Base-by-base conservation (phyloP, 1,140 invertebrate species). In the Colletes latitarsis region DNA sequence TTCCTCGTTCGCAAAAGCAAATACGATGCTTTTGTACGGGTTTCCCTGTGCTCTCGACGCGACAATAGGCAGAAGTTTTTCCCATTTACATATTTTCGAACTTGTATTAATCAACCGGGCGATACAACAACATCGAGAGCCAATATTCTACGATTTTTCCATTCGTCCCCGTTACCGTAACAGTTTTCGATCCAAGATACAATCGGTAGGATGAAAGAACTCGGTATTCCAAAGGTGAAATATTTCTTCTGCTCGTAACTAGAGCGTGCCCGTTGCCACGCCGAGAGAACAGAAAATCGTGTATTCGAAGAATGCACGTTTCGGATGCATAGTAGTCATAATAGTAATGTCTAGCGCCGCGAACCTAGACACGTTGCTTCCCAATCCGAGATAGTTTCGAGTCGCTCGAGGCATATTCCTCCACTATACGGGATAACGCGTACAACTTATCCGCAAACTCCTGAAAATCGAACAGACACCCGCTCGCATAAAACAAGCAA, bases 401-500 rank as follows among this genome's bases (percentile, higher is more conserved):
- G 55, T 14, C n/a, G 74, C 76, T 55, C 43, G 52, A 57, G 49
- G 55, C 77, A 53, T 49, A 21, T 53, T 39, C 62, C 49, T 68
- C 69, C 53, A 53, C 9, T 6, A 52, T 12, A n/a, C 39, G 41
- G 4, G 15, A 41, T 74, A 19, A 62, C 75, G 70, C 84, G 82
- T 86, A 83, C 82, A 62, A 73, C 67, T 84, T 86, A 30, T 76
- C 69, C 57, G 53, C 52, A 69, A 64, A 77, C 72, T 69, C 67
- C 52, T 39, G 15, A 41, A 69, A 68, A 63, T 72, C 70, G 67
- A 63, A 60, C 68, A 69, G 84, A 84, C 70, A 64, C 62, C 73
- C 72, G 78, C 74, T 62, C 81, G 63, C 79, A 66, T 82, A 69
- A 84, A 84, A 84, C 80, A 86, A 74, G 66, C 53, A 43, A n/a